A percentile compares a stretch with the other conserved stretches of the same genome.
Conservation (phyloP, 2,888 invertebrate genomes). For the Sinopyrophorus schimmeli region DNA sequence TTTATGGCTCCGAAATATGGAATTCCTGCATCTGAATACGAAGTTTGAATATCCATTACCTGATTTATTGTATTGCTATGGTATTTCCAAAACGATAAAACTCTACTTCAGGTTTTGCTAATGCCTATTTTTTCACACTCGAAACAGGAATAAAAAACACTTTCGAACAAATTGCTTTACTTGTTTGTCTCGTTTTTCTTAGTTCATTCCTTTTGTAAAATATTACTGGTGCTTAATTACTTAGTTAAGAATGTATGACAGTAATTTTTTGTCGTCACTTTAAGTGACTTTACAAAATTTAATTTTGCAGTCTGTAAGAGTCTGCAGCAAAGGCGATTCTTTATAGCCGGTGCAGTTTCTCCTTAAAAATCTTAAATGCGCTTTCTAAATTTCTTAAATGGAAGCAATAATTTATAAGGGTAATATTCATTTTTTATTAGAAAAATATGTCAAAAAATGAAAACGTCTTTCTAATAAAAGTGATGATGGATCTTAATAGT, state of each 20-base stretch:
- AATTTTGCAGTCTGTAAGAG: slow-evolving; percentile 19
- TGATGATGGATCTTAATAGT: too few relatives aligned
- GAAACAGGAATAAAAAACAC: slow-evolving; percentile 14
- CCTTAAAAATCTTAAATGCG: too few relatives aligned
- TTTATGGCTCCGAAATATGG: slow-evolving; percentile 33
- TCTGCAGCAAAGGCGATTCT: slow-evolving; percentile 11
- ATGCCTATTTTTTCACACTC: slow-evolving; percentile 24
- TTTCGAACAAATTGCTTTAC: slow-evolving; percentile 20
- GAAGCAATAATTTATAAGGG: too few relatives aligned
- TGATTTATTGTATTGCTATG: slow-evolving; percentile 31
- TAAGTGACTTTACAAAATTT: slow-evolving; percentile 30
- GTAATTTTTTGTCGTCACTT: slow-evolving; percentile 31
- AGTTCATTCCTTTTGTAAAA: slow-evolving; percentile 22
- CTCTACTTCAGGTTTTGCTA: slow-evolving; percentile 22
- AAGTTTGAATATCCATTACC: slow-evolving; percentile 34
- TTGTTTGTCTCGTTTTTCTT: slow-evolving; percentile 17
- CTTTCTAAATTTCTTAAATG: too few relatives aligned
- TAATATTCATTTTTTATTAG: too few relatives aligned
- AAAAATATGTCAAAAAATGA: too few relatives aligned
- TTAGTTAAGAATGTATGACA: slow-evolving; percentile 31
- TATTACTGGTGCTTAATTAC: slow-evolving; percentile 29
- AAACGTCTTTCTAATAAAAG: too few relatives aligned
- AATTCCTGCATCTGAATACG: slow-evolving; percentile 33
- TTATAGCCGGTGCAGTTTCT: slow-evolving; percentile 2
- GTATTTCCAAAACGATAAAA: slow-evolving; percentile 22